Evolutionary conservation across 2,113 vertebrate species (phyloP).

Genomic region (Etheostoma spectabile): DNA sequence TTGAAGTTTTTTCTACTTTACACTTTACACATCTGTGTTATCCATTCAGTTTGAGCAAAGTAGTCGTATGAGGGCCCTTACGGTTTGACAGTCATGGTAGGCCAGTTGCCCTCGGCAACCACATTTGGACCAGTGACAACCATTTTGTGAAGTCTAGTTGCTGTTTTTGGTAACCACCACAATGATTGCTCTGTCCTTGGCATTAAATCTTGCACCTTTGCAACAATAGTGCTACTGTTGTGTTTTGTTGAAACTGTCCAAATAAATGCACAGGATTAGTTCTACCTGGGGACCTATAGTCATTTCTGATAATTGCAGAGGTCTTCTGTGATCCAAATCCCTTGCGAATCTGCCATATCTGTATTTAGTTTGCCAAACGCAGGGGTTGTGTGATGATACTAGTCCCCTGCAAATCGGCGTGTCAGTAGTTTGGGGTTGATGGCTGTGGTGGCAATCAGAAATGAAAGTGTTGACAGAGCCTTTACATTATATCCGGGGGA

Average conservation of each 20-base stretch:
- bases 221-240: not conserved
- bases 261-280: not conserved
- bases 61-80: not conserved
- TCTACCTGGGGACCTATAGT: no score
- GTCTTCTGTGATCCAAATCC: no score
- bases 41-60: not conserved
- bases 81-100: slow-evolving; percentile 11
- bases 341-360: no score
- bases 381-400: no score
- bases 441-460: no score
- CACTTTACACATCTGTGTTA: not conserved
- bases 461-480: no score
- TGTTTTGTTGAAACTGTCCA: not conserved
- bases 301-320: no score
- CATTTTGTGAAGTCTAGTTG: slow-evolving; percentile 40
- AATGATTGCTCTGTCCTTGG: not conserved
- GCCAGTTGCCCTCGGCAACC: slow-evolving; percentile 26
- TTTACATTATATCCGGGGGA: no score
- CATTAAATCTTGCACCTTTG: not conserved
- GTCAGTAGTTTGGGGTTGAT: no score
- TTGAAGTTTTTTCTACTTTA: not conserved
- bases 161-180: slow-evolving; percentile 8
- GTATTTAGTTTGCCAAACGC: no score
- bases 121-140: slow-evolving; percentile 17
- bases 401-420: no score